These are phyloP conservation scores for Python bivittatus DNA, from an alignment of 2,113 vertebrate species.

Conservation along the genomic window DNA sequence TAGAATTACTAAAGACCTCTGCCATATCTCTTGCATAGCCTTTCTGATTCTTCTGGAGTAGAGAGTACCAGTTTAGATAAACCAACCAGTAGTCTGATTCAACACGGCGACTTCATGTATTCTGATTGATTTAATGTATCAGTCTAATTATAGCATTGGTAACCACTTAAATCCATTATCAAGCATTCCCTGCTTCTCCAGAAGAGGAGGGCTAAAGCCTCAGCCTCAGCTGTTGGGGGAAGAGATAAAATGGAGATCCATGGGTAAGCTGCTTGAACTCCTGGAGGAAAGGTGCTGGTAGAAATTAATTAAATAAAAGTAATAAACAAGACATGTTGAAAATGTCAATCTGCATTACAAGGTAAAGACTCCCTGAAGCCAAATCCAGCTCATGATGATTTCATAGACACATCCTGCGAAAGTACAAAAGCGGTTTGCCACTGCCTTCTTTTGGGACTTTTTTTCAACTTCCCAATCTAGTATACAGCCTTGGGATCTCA, in stretches of 20 bases:
- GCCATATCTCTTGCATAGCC: background rate
- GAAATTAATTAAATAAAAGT: background rate
- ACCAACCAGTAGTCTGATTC: background rate
- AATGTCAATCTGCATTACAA: background rate
- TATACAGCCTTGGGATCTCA: background rate
- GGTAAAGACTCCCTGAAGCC: background rate
- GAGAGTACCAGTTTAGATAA: background rate
- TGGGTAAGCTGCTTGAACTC: background rate
- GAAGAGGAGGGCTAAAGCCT: background rate
- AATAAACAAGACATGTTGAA: background rate
- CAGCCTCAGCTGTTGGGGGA: background rate
- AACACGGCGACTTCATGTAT: background rate
- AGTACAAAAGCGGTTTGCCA: background rate
- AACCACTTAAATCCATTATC: background rate
- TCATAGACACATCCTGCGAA: background rate
- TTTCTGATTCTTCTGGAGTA: background rate
- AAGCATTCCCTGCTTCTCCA: background rate
- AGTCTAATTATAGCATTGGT: background rate
- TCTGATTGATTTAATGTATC: background rate
- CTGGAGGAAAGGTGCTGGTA: background rate
- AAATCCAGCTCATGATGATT: background rate
- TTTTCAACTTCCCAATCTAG: background rate
- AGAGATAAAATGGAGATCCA: background rate
- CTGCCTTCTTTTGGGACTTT: background rate
- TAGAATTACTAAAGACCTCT: background rate